Evolutionary conservation across 1,140 invertebrate genomes (phyloP), one percentile per base, ranked within the genome.

Genomic region (Zophobas atratus): DNA sequence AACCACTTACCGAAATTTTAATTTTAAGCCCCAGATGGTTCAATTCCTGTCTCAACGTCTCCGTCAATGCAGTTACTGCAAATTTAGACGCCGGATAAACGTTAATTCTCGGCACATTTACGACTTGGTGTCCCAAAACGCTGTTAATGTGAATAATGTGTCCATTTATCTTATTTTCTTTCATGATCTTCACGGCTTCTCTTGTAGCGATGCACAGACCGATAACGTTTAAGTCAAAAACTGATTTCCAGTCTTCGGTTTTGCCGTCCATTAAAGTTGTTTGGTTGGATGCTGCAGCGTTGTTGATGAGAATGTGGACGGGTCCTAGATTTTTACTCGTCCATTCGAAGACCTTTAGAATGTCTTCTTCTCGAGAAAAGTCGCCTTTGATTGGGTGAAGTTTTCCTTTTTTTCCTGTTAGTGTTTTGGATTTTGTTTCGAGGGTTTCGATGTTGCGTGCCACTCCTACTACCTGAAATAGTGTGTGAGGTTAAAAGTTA

Each of bases 151-250:
- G 76, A 1, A 77, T 36, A 49, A 77, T 51, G 39, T 77, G 76
- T 5, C 76, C 76, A 32, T 77, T 53, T 48, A 77, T 39, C n/a
- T 39, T 8, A 35, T 38, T 38, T 5, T 2, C 35, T 20, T 39
- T 60, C 56, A 60, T 60, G n/a, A 60, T 60, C 38, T 39, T 60
- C 4, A 60, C 56, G 1, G 89, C 90, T 80, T 92, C 90, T 48
- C 91, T 88, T 0, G 92, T 91, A 73, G 93, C 93, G 75, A 92
- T 88, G 20, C 90, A 88, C 0, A 94, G 83, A 0, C 88, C 94
- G 93, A 85, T 0, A 94, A 88, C 83, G 95, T 96, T 0, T 92
- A 90, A 36, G 95, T 89, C 79, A 92, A 76, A 36, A n/a, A 57
- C 91, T 89, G 6, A 87, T 80, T 75, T 87, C 83, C 86, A 89